Evolutionary conservation across 2,888 invertebrate genomes (phyloP), one percentile per base, ranked within the genome.

Genomic region (Seira sanloemensis): DNA sequence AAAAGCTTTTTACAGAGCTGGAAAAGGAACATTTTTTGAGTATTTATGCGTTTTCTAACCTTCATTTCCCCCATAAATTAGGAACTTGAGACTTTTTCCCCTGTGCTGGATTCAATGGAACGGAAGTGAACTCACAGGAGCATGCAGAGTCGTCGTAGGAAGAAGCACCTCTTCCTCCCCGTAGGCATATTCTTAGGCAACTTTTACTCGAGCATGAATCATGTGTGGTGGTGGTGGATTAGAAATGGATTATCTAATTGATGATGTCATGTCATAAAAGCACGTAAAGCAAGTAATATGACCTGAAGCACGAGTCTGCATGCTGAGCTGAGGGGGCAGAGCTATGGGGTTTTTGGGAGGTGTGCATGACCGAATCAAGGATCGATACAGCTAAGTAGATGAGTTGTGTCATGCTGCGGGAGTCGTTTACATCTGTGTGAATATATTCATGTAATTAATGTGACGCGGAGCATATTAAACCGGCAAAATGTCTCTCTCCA

Each of bases 51-150:
- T 2, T 9, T 18, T 4, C 58, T 58, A 58, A 58, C 58, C 58
- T 58, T 58, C 58, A 58, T 58, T 58, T 58, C 2, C n/a, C n/a
- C n/a, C 58, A 58, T 58, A 58, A 58, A 58, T 58, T 58, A 4
- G 5, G 37, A 37, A 12, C 12, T 37, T 37, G 5, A 4, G 37
- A 7, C 4, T 37, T 12, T 37, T 4, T 37, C 37, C 12, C 12
- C 5, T 7, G 12, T 4, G 37, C 12, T 4, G 37, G 37, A 37
- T 37, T 37, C 37, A 37, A 37, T 7, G 37, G 12, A 37, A 12
- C 37, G 37, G 37, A 37, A 37, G 37, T 37, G 5, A 7, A 37
- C 37, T 37, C 37, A 37, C 37, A 12, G 37, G 4, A 37, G 37
- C 12, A 37, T 12, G 12, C 12, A 37, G 37, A 7, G 37, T 4